Conservation (phyloP, 1,140 invertebrate genomes). For the Drosophila simulans region DNA sequence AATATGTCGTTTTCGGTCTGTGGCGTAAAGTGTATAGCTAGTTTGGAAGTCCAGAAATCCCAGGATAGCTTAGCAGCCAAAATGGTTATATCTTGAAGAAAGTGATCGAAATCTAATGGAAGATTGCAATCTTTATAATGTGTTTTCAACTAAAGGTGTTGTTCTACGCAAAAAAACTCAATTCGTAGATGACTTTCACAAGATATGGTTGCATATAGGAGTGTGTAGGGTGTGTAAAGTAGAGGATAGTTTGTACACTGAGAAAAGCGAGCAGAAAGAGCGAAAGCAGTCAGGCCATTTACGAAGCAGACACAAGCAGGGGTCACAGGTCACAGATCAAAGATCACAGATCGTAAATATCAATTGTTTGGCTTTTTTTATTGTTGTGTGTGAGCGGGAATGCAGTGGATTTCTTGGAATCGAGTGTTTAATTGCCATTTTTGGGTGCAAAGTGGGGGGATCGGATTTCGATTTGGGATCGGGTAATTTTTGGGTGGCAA, state of each 20-base stretch:
- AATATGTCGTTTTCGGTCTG: background rate
- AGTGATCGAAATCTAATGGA: background rate
- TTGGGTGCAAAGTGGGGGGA: conserved; percentile 1
- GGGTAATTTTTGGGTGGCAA: background rate
- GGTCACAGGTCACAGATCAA: conserved; percentile 2
- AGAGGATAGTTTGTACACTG: background rate
- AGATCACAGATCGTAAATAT: conserved; percentile 8
- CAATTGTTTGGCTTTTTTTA: conserved; percentile 9
- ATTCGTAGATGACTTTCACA: background rate
- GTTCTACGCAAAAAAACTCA: too few relatives aligned
- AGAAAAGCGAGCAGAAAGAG: conserved; percentile 7
- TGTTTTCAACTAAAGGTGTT: too few relatives aligned
- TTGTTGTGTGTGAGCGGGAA: background rate
- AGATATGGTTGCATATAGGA: background rate
- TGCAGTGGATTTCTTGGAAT: conserved; percentile 5
- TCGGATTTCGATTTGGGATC: conserved; percentile 7
- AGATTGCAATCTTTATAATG: background rate
- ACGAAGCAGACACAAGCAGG: conserved; percentile 32
- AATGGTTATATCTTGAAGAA: background rate
- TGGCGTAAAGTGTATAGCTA: background rate
- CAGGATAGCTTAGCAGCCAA: background rate
- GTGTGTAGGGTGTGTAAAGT: background rate
- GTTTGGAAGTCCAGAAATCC: background rate
- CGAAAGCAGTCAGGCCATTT: conserved; percentile 14
- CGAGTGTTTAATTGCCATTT: background rate